Conservation (phyloP, 37 sponge, comb jelly and placozoan species). For the Beroe forskalii region DNA sequence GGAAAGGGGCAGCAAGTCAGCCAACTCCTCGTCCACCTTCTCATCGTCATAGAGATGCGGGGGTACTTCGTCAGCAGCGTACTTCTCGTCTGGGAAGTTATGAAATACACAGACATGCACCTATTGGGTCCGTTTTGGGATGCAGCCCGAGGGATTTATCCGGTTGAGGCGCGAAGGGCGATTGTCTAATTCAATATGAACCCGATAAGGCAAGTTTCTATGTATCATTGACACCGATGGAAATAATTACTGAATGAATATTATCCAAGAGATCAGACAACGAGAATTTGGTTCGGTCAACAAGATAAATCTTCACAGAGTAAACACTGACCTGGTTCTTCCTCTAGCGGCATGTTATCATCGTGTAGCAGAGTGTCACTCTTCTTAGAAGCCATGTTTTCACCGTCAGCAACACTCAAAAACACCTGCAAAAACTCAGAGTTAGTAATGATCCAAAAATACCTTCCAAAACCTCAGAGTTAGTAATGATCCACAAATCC, state of each 20-base stretch:
- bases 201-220: too few species aligned
- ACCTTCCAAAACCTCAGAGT: neutral
- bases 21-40: constrained; percentile 1
- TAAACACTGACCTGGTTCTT: neutral
- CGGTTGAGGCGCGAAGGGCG: too few species aligned
- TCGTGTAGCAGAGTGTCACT: neutral
- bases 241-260: too few species aligned
- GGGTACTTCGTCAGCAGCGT: neutral
- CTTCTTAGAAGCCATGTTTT: neutral
- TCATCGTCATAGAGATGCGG: neutral
- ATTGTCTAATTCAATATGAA: too few species aligned
- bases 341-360: neutral
- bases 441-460: neutral
- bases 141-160: too few species aligned
- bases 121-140: too few species aligned
- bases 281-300: too few species aligned
- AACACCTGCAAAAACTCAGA: constrained; percentile 4
- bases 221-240: too few species aligned
- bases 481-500: neutral
- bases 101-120: too few species aligned
- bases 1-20: constrained; percentile 8
- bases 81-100: constrained; percentile 8
- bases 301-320: too few species aligned
- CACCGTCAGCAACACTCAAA: constrained; percentile 32
- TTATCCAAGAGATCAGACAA: too few species aligned